Conservation (phyloP, 2,797 vertebrate genomes). For the Ambastaia sidthimunki region DNA sequence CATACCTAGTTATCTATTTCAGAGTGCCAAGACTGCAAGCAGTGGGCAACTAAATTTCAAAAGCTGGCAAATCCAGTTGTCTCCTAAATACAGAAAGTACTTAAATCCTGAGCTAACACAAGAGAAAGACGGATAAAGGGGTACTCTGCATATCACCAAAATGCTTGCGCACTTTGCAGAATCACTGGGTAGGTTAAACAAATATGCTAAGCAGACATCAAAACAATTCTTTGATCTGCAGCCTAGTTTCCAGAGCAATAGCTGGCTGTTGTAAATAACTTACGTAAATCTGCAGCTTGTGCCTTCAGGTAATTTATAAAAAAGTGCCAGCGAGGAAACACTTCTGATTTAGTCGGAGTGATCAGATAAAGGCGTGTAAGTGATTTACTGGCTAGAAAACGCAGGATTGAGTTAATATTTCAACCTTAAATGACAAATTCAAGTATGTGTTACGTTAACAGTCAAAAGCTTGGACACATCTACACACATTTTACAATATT, state of each 20-base stretch:
- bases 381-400: slow-evolving; percentile 68
- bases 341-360: slow-evolving; percentile 77
- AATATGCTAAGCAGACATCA: slow-evolving; percentile 91
- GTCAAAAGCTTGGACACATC: background rate
- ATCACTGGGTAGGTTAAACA: slow-evolving; percentile 89
- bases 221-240: slow-evolving; percentile 90
- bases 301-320: slow-evolving; percentile 83
- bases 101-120: slow-evolving; percentile 87
- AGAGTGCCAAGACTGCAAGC: slow-evolving; percentile 85
- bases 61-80: slow-evolving; percentile 91
- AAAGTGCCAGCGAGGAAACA: slow-evolving; percentile 81
- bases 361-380: slow-evolving; percentile 81
- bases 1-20: slow-evolving; percentile 88
- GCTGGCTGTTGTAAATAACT: slow-evolving; percentile 88
- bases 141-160: slow-evolving; percentile 85
- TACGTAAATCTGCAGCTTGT: slow-evolving; percentile 86
- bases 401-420: background rate
- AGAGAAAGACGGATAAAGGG: slow-evolving; percentile 87
- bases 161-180: slow-evolving; percentile 87
- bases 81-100: slow-evolving; percentile 90
- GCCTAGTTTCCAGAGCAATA: slow-evolving; percentile 85
- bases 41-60: slow-evolving; percentile 89
- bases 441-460: background rate
- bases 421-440: background rate
- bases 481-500: background rate